phyloP scores from a whole-genome alignment of 2,113 vertebrate genomes.

The Asarcornis scutulata region DNA sequence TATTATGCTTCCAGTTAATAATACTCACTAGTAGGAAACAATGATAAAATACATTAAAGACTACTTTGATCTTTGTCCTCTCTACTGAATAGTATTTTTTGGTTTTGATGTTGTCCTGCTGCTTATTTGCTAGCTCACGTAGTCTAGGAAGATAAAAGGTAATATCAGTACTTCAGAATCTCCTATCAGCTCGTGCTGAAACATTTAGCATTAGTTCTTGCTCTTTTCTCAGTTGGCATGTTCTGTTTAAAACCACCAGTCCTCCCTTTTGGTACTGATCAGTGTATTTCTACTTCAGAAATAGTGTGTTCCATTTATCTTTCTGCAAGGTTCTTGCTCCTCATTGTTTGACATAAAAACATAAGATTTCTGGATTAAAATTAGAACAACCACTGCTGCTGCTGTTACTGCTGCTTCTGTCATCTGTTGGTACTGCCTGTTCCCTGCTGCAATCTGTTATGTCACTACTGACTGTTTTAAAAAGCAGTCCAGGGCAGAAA shows the following conservation, averaged over 20 bases:
- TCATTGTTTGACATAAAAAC: not conserved
- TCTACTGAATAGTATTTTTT: not conserved
- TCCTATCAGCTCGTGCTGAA: not conserved
- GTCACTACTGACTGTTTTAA: not conserved
- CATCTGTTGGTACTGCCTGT: not conserved
- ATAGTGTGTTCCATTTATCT: not conserved
- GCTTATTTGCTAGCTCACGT: not conserved
- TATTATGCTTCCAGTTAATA: not conserved
- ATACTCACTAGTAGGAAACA: not conserved
- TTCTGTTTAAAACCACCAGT: not conserved
- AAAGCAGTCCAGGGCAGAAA: not conserved
- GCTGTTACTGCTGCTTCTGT: not conserved
- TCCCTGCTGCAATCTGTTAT: not conserved
- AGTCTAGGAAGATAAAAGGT: not conserved
- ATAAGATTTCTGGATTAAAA: not conserved
- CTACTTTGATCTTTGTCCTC: not conserved
- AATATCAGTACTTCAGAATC: not conserved
- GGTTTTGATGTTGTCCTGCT: not conserved
- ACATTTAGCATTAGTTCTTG: not conserved
- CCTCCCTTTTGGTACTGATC: not conserved
- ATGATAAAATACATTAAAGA: not conserved
- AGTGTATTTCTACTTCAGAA: not conserved
- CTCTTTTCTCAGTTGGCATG: not conserved
- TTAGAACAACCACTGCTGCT: not conserved
- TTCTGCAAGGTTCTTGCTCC: not conserved